Base-by-base conservation (phyloP, 2,113 vertebrate genomes). In the Felis catus region DNA sequence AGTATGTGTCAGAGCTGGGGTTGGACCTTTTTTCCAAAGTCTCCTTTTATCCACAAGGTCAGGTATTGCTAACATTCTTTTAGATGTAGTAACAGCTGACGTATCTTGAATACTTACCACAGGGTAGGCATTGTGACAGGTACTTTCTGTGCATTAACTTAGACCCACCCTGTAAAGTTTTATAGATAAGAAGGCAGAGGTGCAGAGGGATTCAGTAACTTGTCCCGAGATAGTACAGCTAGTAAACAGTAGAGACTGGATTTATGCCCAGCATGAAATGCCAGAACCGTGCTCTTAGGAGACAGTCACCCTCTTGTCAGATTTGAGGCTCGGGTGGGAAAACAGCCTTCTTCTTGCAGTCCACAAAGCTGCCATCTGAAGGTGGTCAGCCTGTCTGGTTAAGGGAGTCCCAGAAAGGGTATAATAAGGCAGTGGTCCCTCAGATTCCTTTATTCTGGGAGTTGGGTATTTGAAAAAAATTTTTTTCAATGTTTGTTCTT, bases 371-470 rank as follows among this genome's bases (percentile, higher is more conserved):
- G 36, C 10, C 63, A 82, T 48, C 27, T 25, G 51, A 90, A 23
- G 45, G 16, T 29, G 21, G 53, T 36, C 10, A 8, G 3, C 0
- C 2, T 41, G 51, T 36, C 25, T 73, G 45, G 10, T 51, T n/a
- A 55, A 21, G 36, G 19, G 14, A 29, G 61, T 61, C 41, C 4
- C 48, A 21, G 51, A 25, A 92, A n/a, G 48, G 33, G 14, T 33
- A 2, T 18, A 15, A 14, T 1, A 23, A 68, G 58, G 3, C 66
- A 12, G 21, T 2, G 1, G 31, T 18, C 4, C 7, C 92, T 79
- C 19, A 63, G 92, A 16, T 39, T 74, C 80, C 51, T 87, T 73
- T 83, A 36, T 68, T 96, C 83, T 5, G 48, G 66, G 86, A 58
- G 31, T 5, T 45, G 63, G 79, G 58, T 6, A 82, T 29, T 74